These are phyloP conservation scores for Toxotes jaculatrix DNA, from an alignment of 2,113 vertebrate genomes.

Conservation along the genomic window DNA sequence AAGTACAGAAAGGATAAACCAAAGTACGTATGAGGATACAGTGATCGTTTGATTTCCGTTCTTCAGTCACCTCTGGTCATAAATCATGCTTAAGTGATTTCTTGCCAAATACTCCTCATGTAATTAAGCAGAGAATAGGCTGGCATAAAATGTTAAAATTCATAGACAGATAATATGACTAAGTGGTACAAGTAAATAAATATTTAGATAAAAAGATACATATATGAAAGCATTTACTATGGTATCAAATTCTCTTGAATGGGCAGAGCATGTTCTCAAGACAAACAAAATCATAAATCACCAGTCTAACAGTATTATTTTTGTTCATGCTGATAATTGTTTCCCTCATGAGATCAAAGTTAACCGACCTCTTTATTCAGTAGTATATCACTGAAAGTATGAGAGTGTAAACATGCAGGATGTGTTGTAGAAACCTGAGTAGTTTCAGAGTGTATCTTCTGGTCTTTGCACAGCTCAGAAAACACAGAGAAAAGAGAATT, in stretches of 20 bases:
- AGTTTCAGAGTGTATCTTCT: conserved; percentile 49
- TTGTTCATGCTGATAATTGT: neutral
- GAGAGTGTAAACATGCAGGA: conserved; percentile 39
- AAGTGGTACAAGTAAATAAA: too few species aligned
- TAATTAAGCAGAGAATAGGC: too few species aligned
- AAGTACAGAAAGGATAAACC: neutral
- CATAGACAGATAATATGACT: too few species aligned
- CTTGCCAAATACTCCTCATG: too few species aligned
- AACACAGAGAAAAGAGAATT: conserved; percentile 48
- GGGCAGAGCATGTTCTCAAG: neutral
- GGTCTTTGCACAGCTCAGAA: conserved; percentile 54
- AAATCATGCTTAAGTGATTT: neutral
- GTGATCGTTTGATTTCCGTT: neutral
- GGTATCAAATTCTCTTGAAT: neutral
- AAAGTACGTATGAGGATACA: too few species aligned
- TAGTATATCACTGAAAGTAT: conserved; percentile 14
- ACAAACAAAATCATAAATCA: neutral
- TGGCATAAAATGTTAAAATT: neutral
- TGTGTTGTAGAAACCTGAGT: conserved; percentile 62
- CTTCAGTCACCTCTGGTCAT: too few species aligned
- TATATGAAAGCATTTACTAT: neutral
- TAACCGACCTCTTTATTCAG: conserved; percentile 6
- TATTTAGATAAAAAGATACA: neutral
- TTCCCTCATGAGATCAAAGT: neutral
- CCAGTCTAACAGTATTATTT: neutral